Conservation (phyloP, 2,888 invertebrate species). For the Antheraea assamensis region DNA sequence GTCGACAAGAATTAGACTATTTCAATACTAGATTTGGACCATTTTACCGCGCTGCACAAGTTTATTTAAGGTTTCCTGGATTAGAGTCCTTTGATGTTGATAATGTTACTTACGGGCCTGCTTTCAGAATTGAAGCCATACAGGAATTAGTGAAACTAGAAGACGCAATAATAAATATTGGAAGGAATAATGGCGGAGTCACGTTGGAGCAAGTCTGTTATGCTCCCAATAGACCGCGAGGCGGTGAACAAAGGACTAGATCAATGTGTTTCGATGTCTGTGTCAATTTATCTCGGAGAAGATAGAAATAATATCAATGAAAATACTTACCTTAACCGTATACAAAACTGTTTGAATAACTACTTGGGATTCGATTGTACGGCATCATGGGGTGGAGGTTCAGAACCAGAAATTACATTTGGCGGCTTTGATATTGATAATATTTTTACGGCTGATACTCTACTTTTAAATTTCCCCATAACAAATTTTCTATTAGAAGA, state of each 20-base stretch:
- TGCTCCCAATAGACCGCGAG: conserved; percentile 88
- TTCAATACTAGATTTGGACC: conserved; percentile 94
- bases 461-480: conserved; percentile 90
- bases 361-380: conserved; percentile 83
- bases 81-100: conserved; percentile 63
- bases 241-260: conserved; percentile 75
- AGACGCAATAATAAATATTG: conserved; percentile 84
- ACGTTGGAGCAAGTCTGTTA: conserved; percentile 86
- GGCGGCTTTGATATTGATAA: conserved; percentile 86
- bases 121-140: conserved; percentile 89
- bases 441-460: conserved; percentile 70
- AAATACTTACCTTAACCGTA: conserved; percentile 60
- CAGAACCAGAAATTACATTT: conserved; percentile 91
- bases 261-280: conserved; percentile 91
- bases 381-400: conserved; percentile 93
- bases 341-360: conserved; percentile 71
- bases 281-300: conserved; percentile 90
- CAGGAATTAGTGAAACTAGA: conserved; percentile 87
- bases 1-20: conserved; percentile 92
- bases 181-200: conserved; percentile 77
- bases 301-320: conserved; percentile 76
- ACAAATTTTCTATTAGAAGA: conserved; percentile 85
- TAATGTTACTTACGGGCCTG: conserved; percentile 87
- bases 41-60: conserved; percentile 94
- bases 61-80: conserved; percentile 88